Evolutionary conservation across 1,140 invertebrate species (phyloP), one percentile per base, ranked within the genome.

Genomic region (Apis dorsata): DNA sequence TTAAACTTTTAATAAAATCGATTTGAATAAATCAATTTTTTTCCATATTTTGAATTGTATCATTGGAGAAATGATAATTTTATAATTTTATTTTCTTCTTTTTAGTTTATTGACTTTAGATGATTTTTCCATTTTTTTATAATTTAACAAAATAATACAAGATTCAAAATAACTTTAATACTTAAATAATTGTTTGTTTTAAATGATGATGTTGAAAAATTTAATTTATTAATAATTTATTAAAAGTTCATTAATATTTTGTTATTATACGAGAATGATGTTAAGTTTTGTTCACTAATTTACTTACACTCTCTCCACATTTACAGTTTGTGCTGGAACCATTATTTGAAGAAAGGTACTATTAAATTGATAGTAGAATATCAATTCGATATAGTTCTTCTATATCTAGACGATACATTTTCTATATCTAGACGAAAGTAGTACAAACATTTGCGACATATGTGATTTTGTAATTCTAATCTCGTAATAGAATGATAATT

Each of bases 291-390:
- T 75, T 44, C 49, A 73, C 75, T 80, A 90, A 90, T 89, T 44
- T 79, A 90, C 86, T 92, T 82, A 90, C 78, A 77, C 83, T 90
- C 78, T 90, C 76, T 90, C 85, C 82, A 91, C 89, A 85, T 88
- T 92, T 91, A 80, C 89, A 92, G 89, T 89, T 91, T 79, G 84
- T 87, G 82, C 89, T 80, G 89, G 87, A 90, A 77, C 85, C 63
- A 88, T 82, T 79, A 86, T 89, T 89, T 83, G 60, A 89, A 75
- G 77, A 90, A 89, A 92, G 90, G 88, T 91, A 92, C 89, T 91
- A 88, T 81, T 86, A 87, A 81, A 76, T 87, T 82, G 85, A 80
- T 89, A 84, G 81, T 85, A 86, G 65, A 88, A 76, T 72, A 85
- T 82, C 81, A 81, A 85, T 87, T 85, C 80, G 76, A 83, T 24